A percentile compares a stretch with the other conserved stretches of the same genome.
Conservation (phyloP, 2,888 invertebrate species). For the Acrobasis consociella region DNA sequence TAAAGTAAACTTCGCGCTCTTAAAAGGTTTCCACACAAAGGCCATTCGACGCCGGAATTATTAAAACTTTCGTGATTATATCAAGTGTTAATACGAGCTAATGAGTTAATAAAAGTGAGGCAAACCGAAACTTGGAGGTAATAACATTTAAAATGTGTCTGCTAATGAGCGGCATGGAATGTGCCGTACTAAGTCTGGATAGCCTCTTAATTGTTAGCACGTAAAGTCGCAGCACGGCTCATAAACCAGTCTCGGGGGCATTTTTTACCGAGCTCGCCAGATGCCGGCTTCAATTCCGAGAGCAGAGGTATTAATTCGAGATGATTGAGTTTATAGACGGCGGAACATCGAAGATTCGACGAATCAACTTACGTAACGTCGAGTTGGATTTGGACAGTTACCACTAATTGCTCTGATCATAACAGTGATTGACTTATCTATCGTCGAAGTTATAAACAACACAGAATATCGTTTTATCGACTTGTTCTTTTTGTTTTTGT, state of each 20-base stretch:
- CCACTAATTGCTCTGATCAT: constrained; percentile 1
- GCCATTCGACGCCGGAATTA: constrained; percentile 37
- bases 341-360: constrained; percentile 36
- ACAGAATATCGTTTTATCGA: neutral
- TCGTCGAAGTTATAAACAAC: neutral
- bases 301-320: constrained; percentile 35
- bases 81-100: constrained; percentile 27
- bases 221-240: constrained; percentile 34
- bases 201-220: constrained; percentile 45
- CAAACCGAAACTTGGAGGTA: constrained; percentile 40
- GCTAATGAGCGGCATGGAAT: constrained; percentile 50
- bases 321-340: constrained; percentile 39
- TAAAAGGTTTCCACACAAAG: constrained; percentile 38
- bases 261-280: constrained; percentile 36
- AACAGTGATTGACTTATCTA: neutral
- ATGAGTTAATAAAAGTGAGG: constrained; percentile 45
- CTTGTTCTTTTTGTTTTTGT: too few species aligned
- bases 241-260: constrained; percentile 47
- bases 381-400: neutral
- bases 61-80: constrained; percentile 25
- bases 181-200: constrained; percentile 35
- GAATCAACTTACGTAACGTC: constrained; percentile 20
- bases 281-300: constrained; percentile 12
- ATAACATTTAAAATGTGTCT: constrained; percentile 36
- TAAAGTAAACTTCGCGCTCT: constrained; percentile 41